Conservation (phyloP, 1,140 invertebrate species). For the Doryteuthis pealeii region DNA sequence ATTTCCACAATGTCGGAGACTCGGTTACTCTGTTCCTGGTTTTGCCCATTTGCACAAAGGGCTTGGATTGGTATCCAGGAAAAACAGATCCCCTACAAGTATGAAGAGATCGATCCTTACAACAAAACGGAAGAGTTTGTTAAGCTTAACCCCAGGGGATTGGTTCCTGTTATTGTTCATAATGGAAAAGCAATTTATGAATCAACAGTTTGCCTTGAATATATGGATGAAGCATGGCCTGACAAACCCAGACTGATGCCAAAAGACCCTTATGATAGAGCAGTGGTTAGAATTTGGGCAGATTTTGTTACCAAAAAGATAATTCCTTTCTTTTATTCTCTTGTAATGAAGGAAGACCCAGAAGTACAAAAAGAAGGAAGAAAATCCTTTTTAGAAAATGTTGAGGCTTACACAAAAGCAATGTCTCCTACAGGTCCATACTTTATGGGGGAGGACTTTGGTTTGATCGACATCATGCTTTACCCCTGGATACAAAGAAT, state of each 20-base stretch:
- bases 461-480: slow-evolving; percentile 39
- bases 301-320: slow-evolving; percentile 38
- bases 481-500: slow-evolving; percentile 30
- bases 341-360: slow-evolving; percentile 30
- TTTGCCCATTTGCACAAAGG: slow-evolving; percentile 46
- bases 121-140: slow-evolving; percentile 42
- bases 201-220: slow-evolving; percentile 38
- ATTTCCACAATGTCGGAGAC: slow-evolving; percentile 12
- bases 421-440: slow-evolving; percentile 32
- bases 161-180: slow-evolving; percentile 36
- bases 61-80: slow-evolving; percentile 43
- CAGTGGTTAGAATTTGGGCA: slow-evolving; percentile 29
- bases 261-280: slow-evolving; percentile 32
- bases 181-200: slow-evolving; percentile 40
- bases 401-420: slow-evolving; percentile 24
- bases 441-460: slow-evolving; percentile 34
- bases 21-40: slow-evolving; percentile 40
- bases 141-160: slow-evolving; percentile 37
- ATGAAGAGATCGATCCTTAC: slow-evolving; percentile 43
- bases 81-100: slow-evolving; percentile 39
- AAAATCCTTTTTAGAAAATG: slow-evolving; percentile 24
- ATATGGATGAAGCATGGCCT: slow-evolving; percentile 36
- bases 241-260: slow-evolving; percentile 29
- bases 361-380: slow-evolving; percentile 33
- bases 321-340: slow-evolving; percentile 29